phyloP scores from a whole-genome alignment of 2,888 invertebrate species.

The Lapara coniferarum region DNA sequence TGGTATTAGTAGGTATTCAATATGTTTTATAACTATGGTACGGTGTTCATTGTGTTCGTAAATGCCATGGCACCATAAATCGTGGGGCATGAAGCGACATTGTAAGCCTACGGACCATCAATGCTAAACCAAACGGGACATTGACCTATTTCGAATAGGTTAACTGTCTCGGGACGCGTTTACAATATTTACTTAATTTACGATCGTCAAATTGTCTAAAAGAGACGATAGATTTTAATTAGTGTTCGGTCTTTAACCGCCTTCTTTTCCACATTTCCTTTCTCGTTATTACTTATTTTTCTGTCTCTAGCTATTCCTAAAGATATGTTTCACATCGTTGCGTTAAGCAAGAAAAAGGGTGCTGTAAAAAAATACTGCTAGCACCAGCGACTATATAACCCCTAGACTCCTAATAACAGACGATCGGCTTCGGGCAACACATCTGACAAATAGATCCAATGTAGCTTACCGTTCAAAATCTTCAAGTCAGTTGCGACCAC shows the following conservation, averaged over 20 bases:
- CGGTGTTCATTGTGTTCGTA: constrained; percentile 51
- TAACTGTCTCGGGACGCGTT: constrained; percentile 39
- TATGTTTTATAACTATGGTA: constrained; percentile 1
- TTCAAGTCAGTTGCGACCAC: too few relatives aligned
- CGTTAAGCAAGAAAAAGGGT: neutral
- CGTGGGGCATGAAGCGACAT: constrained; percentile 63
- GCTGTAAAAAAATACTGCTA: too few relatives aligned
- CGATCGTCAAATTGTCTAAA: constrained; percentile 5
- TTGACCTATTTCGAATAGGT: constrained; percentile 70
- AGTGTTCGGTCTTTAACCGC: neutral
- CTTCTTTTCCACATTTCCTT: neutral
- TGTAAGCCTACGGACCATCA: constrained; percentile 50
- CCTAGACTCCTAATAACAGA: too few relatives aligned
- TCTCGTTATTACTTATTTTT: neutral
- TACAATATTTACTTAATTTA: constrained; percentile 22
- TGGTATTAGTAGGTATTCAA: constrained; percentile 9
- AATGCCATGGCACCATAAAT: constrained; percentile 77
- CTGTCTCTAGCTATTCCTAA: neutral
- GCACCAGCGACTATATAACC: too few relatives aligned
- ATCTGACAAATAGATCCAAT: too few relatives aligned
- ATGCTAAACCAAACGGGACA: constrained; percentile 52
- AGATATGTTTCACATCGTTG: neutral
- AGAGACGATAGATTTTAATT: constrained; percentile 1
- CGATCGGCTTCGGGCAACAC: too few relatives aligned
- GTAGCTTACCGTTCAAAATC: too few relatives aligned